These are phyloP conservation scores for Neosilurus hyrtlii DNA, from an alignment of 2,797 vertebrate genomes.

Conservation along the genomic window DNA sequence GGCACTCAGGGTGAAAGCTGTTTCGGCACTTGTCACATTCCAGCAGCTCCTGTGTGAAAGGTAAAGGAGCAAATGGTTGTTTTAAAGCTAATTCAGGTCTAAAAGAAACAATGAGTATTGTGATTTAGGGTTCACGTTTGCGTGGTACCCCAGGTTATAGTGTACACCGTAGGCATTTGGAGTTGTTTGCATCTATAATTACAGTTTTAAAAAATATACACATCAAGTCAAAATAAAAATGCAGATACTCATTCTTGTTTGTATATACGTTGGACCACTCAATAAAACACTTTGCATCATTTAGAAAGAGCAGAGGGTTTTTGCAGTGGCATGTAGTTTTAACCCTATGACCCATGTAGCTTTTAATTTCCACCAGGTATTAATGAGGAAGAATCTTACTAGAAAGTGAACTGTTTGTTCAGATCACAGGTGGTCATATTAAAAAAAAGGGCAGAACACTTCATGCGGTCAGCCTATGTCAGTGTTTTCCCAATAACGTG, in stretches of 20 bases:
- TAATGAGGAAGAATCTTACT: background rate
- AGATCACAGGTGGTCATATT: no score
- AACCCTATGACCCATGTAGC: background rate
- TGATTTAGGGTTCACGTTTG: background rate
- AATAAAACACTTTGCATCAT: background rate
- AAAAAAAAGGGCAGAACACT: background rate
- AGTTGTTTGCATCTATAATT: background rate
- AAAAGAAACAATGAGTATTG: background rate
- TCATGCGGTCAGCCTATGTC: background rate
- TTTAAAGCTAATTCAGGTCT: background rate
- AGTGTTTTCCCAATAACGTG: background rate
- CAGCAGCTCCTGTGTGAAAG: slow-evolving; percentile 81
- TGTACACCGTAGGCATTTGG: background rate
- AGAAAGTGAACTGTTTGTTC: no score
- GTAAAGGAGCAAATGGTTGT: background rate
- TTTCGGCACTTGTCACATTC: slow-evolving; percentile 99
- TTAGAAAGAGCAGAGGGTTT: no score
- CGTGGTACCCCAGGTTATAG: background rate
- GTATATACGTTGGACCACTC: background rate
- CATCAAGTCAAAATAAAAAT: background rate
- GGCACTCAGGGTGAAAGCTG: slow-evolving; percentile 99
- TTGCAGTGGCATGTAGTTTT: background rate
- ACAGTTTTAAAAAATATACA: background rate
- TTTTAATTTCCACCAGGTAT: background rate
- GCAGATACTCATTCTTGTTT: background rate